Evolutionary conservation across 2,888 invertebrate species (phyloP), one percentile per base, ranked within the genome.

Genomic region (Microctonus hyperodae): DNA sequence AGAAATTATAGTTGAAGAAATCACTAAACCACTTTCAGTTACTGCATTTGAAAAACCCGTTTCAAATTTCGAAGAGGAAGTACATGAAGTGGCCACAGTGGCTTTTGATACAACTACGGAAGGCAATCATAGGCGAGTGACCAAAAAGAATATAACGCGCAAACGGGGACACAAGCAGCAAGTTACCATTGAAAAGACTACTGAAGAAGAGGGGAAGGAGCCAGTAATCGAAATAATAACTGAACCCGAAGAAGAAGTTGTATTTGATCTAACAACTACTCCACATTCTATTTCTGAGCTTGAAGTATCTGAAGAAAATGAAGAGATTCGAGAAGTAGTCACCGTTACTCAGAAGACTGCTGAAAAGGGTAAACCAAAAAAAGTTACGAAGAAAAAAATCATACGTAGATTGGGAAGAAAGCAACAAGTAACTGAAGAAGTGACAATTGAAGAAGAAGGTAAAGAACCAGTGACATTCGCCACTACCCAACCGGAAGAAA

Each of bases 401-500:
- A 84, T 81, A 62, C 85, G 82, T 67, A 82, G 76, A 7, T 77
- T 83, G 63, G 84, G 83, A 5, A 78, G 55, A 11, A 70, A 74
- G 70, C 37, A 73, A 70, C 70, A 74, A 5, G 71, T 75, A 1
- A 76, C 73, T 5, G 77, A 80, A 64, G 73, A 86, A 33, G 70
- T 81, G 1, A 85, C 84, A 22, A 81, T 84, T 44, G 85, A 86
- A 73, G 86, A 86, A 72, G 85, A 85, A 69, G 85, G 86, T 51
- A 85, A 83, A 37, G 56, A 64, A 0, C 67, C 67, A 7, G 11
- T 65, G 0, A 40, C 16, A 20, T 28, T 44, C 10, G 44, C 55
- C 70, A 77, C 84, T 50, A 80, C 77, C 68, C 79, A 68, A 44
- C 79, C 78, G 20, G 75, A 72, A 23, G 67, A 63, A 67, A 40